A percentile compares a stretch with the other conserved stretches of the same genome.
These are phyloP conservation scores for Diadema setosum DNA, from an alignment of 35 echinoderm and acorn worm species.

Conservation along the genomic window DNA sequence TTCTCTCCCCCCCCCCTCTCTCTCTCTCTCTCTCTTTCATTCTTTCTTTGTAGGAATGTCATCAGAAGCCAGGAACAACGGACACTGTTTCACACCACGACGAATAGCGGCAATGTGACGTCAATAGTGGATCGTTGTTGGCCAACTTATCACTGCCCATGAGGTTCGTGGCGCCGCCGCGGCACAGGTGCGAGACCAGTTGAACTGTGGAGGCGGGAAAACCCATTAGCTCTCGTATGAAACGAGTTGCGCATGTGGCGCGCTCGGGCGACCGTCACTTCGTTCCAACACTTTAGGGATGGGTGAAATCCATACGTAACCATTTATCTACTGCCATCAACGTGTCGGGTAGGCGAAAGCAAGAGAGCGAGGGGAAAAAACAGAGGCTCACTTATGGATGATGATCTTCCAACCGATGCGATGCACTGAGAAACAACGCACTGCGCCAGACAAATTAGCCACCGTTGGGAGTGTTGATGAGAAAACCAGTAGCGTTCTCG, in stretches of 20 bases:
- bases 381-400: not conserved
- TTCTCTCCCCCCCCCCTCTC: no score
- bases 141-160: no score
- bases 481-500: not conserved
- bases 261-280: not conserved
- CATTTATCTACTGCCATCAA: not conserved
- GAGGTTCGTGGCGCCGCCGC: no score
- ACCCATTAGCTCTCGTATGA: not conserved
- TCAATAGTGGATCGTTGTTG: no score
- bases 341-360: not conserved
- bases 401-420: not conserved
- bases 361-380: not conserved
- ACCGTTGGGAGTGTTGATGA: not conserved
- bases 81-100: no score
- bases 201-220: not conserved
- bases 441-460: not conserved
- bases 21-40: no score
- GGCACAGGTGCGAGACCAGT: conserved; percentile 2
- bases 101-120: no score
- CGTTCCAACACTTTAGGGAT: not conserved
- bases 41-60: no score
- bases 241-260: not conserved
- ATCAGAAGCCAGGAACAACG: no score
- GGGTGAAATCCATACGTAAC: not conserved
- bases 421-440: not conserved